phyloP scores from a whole-genome alignment of 2,113 vertebrate species.

The Smithornis capensis region DNA sequence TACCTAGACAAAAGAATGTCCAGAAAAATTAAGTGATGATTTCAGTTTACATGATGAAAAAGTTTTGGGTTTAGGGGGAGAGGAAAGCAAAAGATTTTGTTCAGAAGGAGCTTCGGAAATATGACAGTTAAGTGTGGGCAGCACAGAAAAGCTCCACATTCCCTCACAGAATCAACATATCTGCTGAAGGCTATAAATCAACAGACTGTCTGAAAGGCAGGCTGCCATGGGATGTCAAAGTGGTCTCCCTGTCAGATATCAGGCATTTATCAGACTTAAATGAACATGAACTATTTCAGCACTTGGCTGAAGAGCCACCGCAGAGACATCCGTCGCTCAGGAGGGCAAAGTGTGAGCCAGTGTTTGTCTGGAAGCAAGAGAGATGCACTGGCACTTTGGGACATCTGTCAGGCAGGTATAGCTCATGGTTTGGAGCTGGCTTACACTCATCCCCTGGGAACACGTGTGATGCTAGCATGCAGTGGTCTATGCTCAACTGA shows the following conservation, averaged over 20 bases:
- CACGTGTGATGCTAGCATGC: fast-evolving
- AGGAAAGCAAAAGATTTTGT: background rate
- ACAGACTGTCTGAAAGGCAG: background rate
- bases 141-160: background rate
- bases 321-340: fast-evolving
- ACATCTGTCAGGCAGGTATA: background rate
- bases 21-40: background rate
- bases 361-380: background rate
- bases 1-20: background rate
- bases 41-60: background rate
- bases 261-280: background rate
- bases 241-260: background rate
- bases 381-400: background rate
- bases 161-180: background rate
- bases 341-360: background rate
- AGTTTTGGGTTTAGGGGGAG: fast-evolving
- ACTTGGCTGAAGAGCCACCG: background rate
- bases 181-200: background rate
- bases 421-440: background rate
- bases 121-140: background rate
- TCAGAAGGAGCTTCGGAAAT: background rate
- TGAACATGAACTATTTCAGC: background rate
- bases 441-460: background rate
- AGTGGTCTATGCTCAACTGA: background rate
- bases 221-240: background rate